Evolutionary conservation across 37 sponge, comb jelly and placozoan genomes (phyloP), one percentile per base, ranked within the genome.

Genomic region (Halisarca cf. caerulea): DNA sequence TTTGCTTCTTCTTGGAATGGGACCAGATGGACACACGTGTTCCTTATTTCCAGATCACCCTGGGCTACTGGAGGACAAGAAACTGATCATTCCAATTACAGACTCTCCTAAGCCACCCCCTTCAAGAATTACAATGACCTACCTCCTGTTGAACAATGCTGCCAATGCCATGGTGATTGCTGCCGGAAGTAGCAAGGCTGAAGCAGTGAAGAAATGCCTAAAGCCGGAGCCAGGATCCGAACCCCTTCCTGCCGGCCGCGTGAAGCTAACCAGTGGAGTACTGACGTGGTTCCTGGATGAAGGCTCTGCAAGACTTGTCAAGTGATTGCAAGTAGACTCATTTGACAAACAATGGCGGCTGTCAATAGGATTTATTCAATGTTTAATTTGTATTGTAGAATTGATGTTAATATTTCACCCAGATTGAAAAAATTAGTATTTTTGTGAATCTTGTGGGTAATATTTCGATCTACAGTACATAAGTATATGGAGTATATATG

Each of bases 1-100:
- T 57, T 85, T 99, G 40, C 79, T 96, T 5, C 87, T 99, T 15
- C 88, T 96, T 0, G 99, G 99, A 0, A 99, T 99, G 95, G 99
- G 99, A 9, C 97, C 97, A 33, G 99, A 99, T 66, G 99, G 99
- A 35, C 99, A 99, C 90, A 99, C 99, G 7, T 99, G 99, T 80
- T 96, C 97, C 0, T 91, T 99, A 45, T 99, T 99, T 72, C 99
- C 99, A 28, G 90, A 82, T 30, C 99, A 99, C 80, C 93, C 95
- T 57, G 92, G 87, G 0, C 86, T 99, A 38, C 44, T 85, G n/a
- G 89, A 94, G 78, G 87, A 80, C 44, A 79, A 59, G 45, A 53
- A 81, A 42, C 34, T 88, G 54, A 82, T 96, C 28, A 87, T 96
- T 51, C 88, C 95, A 11, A 93, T 99, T 58, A 82, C 88, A 23